These are phyloP conservation scores for Poeciliopsis gracilis DNA, from an alignment of 2,797 vertebrate species.

Conservation along the genomic window DNA sequence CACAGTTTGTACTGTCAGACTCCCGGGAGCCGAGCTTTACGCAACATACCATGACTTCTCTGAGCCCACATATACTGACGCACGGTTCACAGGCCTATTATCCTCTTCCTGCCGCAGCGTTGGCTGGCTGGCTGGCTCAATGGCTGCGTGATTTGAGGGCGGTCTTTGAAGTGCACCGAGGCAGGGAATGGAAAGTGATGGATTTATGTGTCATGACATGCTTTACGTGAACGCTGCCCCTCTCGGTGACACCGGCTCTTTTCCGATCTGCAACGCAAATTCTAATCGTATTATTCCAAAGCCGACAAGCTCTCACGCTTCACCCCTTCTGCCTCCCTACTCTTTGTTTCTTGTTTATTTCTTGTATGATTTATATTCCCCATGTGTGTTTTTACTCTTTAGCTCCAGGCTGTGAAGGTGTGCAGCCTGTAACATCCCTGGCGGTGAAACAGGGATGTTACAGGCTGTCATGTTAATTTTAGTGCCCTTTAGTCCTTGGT, in stretches of 20 bases:
- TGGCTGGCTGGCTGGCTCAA: constrained; percentile 41
- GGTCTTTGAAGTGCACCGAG: constrained; percentile 65
- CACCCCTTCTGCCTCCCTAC: constrained; percentile 11
- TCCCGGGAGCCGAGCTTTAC: constrained; percentile 14
- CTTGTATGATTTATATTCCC: constrained; percentile 14
- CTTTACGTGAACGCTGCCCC: constrained; percentile 63
- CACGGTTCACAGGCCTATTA: constrained; percentile 44
- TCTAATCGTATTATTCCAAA: constrained; percentile 59
- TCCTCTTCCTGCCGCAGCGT: constrained; percentile 38
- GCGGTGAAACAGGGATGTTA: constrained; percentile 72
- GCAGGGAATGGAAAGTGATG: constrained; percentile 62
- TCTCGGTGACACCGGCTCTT: constrained; percentile 58
- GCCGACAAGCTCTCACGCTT: constrained; percentile 51
- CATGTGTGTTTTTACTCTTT: constrained; percentile 16
- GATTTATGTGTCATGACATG: constrained; percentile 71
- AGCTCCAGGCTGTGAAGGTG: constrained; percentile 85
- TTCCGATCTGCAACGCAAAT: constrained; percentile 42
- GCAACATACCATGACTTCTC: constrained; percentile 24
- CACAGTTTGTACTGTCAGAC: not conserved
- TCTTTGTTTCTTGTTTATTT: constrained; percentile 39
- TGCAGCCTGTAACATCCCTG: constrained; percentile 82
- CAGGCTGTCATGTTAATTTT: constrained; percentile 82
- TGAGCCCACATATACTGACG: constrained; percentile 30
- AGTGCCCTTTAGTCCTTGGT: constrained; percentile 84
- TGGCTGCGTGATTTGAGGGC: constrained; percentile 55